phyloP scores from a whole-genome alignment of 2,888 invertebrate genomes.

The Agrochola litura region DNA sequence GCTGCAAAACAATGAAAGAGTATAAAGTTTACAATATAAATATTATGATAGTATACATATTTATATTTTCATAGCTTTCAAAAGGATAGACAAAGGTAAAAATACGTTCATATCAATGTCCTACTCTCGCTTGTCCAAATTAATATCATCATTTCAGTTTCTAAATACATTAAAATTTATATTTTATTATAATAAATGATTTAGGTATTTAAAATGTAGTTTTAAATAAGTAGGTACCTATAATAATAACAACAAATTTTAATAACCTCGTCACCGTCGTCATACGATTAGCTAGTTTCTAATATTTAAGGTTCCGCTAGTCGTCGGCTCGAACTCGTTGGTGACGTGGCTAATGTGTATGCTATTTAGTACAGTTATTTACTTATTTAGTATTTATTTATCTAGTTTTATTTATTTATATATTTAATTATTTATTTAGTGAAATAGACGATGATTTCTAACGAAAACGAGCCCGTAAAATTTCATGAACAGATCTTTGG shows the following conservation, averaged over 20 bases:
- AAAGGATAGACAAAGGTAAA: constrained; percentile 89
- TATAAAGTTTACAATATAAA: constrained; percentile 20
- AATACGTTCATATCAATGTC: constrained; percentile 61
- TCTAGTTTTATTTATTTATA: too few relatives aligned
- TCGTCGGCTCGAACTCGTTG: too few relatives aligned
- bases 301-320: too few relatives aligned
- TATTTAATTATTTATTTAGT: too few relatives aligned
- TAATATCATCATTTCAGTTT: constrained; percentile 8
- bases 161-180: neutral
- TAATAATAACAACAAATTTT: neutral
- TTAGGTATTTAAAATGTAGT: neutral
- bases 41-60: constrained; percentile 58
- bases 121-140: constrained; percentile 32
- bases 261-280: neutral
- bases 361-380: too few relatives aligned
- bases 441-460: too few relatives aligned
- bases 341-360: too few relatives aligned
- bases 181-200: neutral
- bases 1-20: constrained; percentile 18
- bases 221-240: neutral
- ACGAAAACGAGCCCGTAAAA: too few relatives aligned
- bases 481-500: too few relatives aligned
- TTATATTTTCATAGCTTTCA: constrained; percentile 86
- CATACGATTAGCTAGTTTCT: constrained; percentile 1
- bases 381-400: too few relatives aligned